Evolutionary conservation across 2,888 invertebrate species (phyloP), one percentile per base, ranked within the genome.

Genomic region (Erynnis tages): DNA sequence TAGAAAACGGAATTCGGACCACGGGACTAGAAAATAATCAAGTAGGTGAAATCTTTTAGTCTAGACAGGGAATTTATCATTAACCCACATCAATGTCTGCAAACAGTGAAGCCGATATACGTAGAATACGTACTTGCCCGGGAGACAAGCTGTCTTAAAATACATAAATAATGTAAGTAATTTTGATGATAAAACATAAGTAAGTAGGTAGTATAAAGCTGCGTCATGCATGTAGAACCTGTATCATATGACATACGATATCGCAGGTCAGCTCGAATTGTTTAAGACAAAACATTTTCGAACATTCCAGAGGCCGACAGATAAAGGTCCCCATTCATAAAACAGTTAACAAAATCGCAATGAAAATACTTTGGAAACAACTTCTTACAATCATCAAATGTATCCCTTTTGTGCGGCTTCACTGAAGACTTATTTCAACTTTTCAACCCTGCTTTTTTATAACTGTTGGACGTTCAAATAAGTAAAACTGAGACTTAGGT

Each of bases 221-320:
- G 1, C 19, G 11, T 35, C n/a, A 16, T 17, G n/a, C 27, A 44
- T 30, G 3, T n/a, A 34, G 11, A 44, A 44, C 17, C 11, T 21
- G 21, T 21, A 13, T 32, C 13, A 11, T 19, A n/a, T 23, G 34
- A 35, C 27, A 29, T 47, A 7, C 29, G 37, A 38, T 38, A 47
- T 17, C 47, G 19, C n/a, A 17, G 38, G 47, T 47, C 47, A 47
- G 19, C 19, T 19, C 11, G n/a, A 41, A 41, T 5, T 14, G 14
- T 25, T 17, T 10, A 43, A 43, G 41, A 43, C 40, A 25, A 41
- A 41, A 41, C 41, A 43, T 30, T 30, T 43, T n/a, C 16, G 30
- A 43, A 43, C 17, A 17, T 43, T 43, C 43, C 43, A 43, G 30
- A 41, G 17, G 6, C 16, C 0, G 4, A 13, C 30, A 17, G 32